A percentile compares a stretch with the other conserved stretches of the same genome.
Evolutionary conservation across 2,113 vertebrate genomes (phyloP).

Genomic region (Oxyura jamaicensis): DNA sequence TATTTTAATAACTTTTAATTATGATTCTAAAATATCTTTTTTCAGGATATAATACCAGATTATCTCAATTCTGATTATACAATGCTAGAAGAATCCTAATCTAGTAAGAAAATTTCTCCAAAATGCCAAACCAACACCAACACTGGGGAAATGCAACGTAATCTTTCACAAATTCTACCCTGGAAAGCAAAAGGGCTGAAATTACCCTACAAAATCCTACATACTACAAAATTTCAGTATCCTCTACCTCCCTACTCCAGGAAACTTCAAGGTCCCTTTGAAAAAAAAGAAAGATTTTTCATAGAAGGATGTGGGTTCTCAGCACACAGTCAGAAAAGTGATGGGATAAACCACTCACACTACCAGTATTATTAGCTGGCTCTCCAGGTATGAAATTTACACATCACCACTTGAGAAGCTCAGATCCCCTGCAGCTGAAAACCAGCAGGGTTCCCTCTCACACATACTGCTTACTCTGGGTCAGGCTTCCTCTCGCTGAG

Average conservation of each 20-base stretch:
- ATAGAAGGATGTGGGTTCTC: background rate
- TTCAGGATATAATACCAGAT: background rate
- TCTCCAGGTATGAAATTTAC: background rate
- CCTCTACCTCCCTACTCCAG: background rate
- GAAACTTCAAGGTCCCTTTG: background rate
- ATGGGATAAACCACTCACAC: background rate
- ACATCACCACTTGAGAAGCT: background rate
- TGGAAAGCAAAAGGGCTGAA: background rate
- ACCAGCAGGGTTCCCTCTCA: background rate
- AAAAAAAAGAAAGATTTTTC: background rate
- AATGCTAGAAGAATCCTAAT: background rate
- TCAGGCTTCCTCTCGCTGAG: background rate
- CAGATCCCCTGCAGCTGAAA: background rate
- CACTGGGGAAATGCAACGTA: background rate
- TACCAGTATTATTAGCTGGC: background rate
- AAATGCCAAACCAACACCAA: background rate
- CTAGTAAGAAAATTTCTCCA: background rate
- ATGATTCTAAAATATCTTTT: background rate
- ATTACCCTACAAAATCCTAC: background rate
- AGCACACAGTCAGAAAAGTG: background rate
- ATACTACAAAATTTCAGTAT: background rate
- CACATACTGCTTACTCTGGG: background rate
- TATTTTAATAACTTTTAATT: background rate
- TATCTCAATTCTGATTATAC: background rate
- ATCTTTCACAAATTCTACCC: background rate